Evolutionary conservation across 2,888 invertebrate species (phyloP), one percentile per base, ranked within the genome.

Genomic region (Biston betularia): DNA sequence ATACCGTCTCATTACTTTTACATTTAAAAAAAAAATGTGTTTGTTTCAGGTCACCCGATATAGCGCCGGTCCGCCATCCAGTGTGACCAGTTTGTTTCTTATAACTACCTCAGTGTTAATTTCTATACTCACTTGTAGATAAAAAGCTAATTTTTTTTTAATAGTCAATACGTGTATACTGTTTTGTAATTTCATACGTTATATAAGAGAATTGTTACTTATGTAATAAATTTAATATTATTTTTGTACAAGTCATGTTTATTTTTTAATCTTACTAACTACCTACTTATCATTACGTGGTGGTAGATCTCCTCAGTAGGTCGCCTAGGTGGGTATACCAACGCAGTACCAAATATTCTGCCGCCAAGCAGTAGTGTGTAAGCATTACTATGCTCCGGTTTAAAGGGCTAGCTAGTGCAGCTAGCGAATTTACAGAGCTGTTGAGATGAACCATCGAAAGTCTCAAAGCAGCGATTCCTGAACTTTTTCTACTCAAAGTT

Each of bases 21-120:
- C 24, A 24, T 24, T 11, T 40, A 10, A 40, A 7, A 40, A 40
- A 42, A 10, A 1, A 10, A 11, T 59, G 34, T 46, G 24, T 50
- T 35, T 61, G 57, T 75, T 72, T 3, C 75, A 81, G 82, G 71
- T 82, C 8, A 58, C 58, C 33, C 61, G 68, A 10, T 79, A 77
- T 63, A 81, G 75, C 71, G 72, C 70, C 12, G 72, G 78, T 6
- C 64, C 77, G 0, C 64, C 69, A 10, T 45, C 70, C 55, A 57
- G 63, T 44, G 60, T 60, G 7, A 67, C 64, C 55, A 73, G 73
- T 65, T 44, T 72, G 14, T 33, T 76, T 1, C 67, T 82, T 0
- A 6, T 77, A 7, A 6, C 63, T 2, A 61, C 73, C 6, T 64
- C 67, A 3, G 15, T 73, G 24, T 24, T 54, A 2, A 33, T 55